Evolutionary conservation across 2,888 invertebrate species (phyloP).

Genomic region (Rapana venosa): DNA sequence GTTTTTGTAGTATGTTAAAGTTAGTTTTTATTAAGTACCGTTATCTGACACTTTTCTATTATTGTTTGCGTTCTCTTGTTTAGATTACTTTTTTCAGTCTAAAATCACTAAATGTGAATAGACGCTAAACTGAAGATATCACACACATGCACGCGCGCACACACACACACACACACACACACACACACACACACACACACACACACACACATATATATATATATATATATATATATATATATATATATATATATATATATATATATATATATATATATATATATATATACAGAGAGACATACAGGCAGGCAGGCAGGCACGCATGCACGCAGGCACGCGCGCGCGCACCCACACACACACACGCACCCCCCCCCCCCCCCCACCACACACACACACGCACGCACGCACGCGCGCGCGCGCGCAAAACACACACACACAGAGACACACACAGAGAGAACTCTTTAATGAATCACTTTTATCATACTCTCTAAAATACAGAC

Average conservation of each 20-base stretch:
- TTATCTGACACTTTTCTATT: too few relatives aligned
- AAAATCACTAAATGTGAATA: too few relatives aligned
- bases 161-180: neutral
- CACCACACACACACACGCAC: neutral
- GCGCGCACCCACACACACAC: constrained; percentile 32
- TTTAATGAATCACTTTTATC: too few relatives aligned
- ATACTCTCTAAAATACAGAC: too few relatives aligned
- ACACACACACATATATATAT: neutral
- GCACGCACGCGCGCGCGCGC: neutral
- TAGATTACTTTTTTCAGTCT: too few relatives aligned
- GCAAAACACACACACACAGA: too few relatives aligned
- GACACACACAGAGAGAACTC: too few relatives aligned
- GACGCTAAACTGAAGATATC: too few relatives aligned
- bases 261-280: neutral
- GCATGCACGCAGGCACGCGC: neutral
- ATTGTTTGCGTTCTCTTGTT: too few relatives aligned
- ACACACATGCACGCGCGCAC: too few relatives aligned
- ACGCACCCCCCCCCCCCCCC: neutral
- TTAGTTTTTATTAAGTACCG: too few relatives aligned
- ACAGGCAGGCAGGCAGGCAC: neutral
- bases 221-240: neutral
- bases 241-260: neutral
- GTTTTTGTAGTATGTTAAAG: too few relatives aligned
- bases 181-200: neutral
- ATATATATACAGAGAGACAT: neutral